A percentile compares a stretch with the other conserved stretches of the same genome.
Conservation (phyloP, 92 coral and sea anemone species). For the Siderastrea radians region DNA sequence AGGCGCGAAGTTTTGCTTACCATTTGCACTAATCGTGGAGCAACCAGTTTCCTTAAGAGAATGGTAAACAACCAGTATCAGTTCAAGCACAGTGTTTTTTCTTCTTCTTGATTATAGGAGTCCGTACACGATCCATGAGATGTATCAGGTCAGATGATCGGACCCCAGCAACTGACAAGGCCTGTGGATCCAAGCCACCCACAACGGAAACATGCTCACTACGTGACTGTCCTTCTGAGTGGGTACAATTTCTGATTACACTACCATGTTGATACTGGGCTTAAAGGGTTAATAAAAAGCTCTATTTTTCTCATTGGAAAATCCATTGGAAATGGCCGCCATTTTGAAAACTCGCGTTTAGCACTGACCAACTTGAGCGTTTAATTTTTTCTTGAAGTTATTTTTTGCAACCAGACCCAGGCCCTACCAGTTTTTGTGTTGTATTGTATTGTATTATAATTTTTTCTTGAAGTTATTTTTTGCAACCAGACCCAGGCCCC, state of each 20-base stretch:
- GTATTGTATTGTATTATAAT: too few species aligned
- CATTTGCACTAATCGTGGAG: too few species aligned
- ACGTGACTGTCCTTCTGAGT: neutral
- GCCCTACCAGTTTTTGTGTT: neutral
- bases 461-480: too few species aligned
- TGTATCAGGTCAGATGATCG: neutral
- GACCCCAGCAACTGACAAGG: conserved; percentile 17
- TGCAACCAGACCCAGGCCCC: too few species aligned
- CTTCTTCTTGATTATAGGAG: neutral
- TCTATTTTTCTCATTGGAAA: too few species aligned
- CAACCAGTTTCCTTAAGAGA: too few species aligned
- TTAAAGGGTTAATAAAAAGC: too few species aligned
- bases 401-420: neutral
- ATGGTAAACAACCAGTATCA: neutral
- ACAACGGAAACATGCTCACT: neutral
- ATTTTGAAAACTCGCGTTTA: too few species aligned
- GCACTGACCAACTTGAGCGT: too few species aligned
- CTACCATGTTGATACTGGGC: neutral
- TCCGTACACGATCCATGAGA: neutral
- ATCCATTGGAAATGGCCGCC: neutral
- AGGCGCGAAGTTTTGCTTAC: too few species aligned
- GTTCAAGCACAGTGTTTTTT: neutral
- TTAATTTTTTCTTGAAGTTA: too few species aligned
- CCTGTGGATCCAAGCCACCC: conserved; percentile 1
- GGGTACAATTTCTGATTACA: neutral